phyloP scores from a whole-genome alignment of 2,888 invertebrate genomes.

The Lycophotia porphyrea region DNA sequence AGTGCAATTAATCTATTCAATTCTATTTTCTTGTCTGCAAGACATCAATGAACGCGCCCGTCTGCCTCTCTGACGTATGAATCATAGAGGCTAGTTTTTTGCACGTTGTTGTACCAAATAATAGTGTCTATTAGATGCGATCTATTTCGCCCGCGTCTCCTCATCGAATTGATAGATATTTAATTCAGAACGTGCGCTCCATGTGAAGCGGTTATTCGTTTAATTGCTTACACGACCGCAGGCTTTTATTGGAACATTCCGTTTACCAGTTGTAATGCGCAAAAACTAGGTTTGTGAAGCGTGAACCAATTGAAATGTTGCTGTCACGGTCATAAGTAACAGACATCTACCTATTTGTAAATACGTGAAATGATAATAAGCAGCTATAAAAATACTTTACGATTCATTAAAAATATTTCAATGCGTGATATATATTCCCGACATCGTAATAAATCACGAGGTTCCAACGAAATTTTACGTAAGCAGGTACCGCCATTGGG shows the following conservation, averaged over 20 bases:
- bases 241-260: constrained; percentile 30
- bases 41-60: constrained; percentile 27
- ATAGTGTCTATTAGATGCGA: constrained; percentile 66
- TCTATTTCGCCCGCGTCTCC: constrained; percentile 67
- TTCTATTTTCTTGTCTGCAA: background rate
- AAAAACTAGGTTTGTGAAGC: constrained; percentile 22
- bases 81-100: constrained; percentile 51
- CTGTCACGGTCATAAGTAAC: constrained; percentile 37
- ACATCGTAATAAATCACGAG: constrained; percentile 57
- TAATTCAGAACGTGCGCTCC: constrained; percentile 65
- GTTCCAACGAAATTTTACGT: constrained; percentile 61
- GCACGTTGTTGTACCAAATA: constrained; percentile 43
- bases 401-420: constrained; percentile 48
- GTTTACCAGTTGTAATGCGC: constrained; percentile 21
- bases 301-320: constrained; percentile 20
- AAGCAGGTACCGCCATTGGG: constrained; percentile 59
- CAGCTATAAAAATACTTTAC: constrained; percentile 52
- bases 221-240: constrained; percentile 53
- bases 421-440: constrained; percentile 51
- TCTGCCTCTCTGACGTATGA: constrained; percentile 31
- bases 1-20: background rate
- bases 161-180: constrained; percentile 67
- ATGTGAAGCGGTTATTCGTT: constrained; percentile 50
- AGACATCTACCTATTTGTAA: constrained; percentile 32
- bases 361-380: constrained; percentile 42